Percentiles rank a stretch among this genome's conserved stretches.
Conservation (phyloP, 2,797 vertebrate species). For the Aselliscus stoliczkanus region DNA sequence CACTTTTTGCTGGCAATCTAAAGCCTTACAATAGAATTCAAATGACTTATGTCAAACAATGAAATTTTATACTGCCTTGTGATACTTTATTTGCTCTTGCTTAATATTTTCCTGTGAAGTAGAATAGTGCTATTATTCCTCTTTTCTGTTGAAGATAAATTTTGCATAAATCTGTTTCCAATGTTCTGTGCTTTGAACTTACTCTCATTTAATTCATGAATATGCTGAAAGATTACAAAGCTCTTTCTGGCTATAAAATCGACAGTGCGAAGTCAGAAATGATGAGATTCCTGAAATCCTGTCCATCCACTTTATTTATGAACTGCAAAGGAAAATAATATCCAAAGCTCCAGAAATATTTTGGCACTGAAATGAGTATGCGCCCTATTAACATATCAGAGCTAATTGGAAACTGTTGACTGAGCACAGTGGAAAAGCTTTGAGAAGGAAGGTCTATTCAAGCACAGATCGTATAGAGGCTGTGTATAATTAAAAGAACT, state of each 20-base stretch:
- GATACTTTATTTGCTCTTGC: neutral
- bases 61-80: neutral
- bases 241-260: constrained; percentile 53
- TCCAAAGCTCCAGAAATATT: constrained; percentile 54
- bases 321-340: constrained; percentile 58
- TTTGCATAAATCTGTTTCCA: constrained; percentile 54
- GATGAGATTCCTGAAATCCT: constrained; percentile 42
- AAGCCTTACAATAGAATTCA: neutral
- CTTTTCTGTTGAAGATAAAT: constrained; percentile 45
- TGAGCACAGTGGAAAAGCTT: neutral
- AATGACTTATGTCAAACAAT: neutral
- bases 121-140: neutral
- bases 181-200: constrained; percentile 60
- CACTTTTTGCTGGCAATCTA: neutral
- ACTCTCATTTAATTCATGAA: constrained; percentile 51
- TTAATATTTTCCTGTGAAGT: neutral
- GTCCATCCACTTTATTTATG: constrained; percentile 52
- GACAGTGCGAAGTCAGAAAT: constrained; percentile 30
- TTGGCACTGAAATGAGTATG: constrained; percentile 39
- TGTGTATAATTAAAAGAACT: neutral
- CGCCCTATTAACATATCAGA: constrained; percentile 30
- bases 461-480: neutral
- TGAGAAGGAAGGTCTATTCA: neutral
- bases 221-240: constrained; percentile 63
- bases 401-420: constrained; percentile 59